These are phyloP conservation scores for Enteromius radiatus DNA, from an alignment of 2,797 vertebrate species.

Conservation along the genomic window DNA sequence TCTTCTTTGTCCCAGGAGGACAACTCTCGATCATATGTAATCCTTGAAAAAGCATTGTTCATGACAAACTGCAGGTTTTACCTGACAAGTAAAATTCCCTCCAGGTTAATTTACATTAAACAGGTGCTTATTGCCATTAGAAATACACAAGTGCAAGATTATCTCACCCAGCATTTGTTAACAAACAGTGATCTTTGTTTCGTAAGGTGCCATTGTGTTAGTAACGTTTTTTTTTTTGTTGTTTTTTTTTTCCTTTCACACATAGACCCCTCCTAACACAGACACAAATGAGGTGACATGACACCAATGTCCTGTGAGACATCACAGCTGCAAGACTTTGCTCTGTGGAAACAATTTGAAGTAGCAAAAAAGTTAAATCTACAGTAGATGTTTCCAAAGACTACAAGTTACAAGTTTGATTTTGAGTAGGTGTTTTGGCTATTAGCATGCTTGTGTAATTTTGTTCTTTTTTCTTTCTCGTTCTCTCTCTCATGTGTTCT, in stretches of 20 bases:
- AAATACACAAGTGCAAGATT: neutral
- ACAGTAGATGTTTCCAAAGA: neutral
- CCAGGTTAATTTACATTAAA: neutral
- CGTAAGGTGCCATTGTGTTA: neutral
- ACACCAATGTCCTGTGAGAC: constrained; percentile 29
- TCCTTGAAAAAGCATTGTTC: neutral
- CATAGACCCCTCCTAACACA: neutral
- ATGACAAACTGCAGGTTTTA: neutral
- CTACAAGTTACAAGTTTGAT: neutral
- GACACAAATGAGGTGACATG: neutral
- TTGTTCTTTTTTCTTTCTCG: too few relatives aligned
- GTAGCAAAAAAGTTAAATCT: neutral
- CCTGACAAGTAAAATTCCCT: neutral
- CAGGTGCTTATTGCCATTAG: neutral
- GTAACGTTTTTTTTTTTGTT: neutral
- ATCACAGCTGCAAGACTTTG: neutral
- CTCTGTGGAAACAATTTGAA: neutral
- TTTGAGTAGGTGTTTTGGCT: neutral
- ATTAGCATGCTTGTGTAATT: neutral
- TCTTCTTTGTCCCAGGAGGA: neutral
- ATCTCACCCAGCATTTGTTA: neutral
- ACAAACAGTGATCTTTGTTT: neutral
- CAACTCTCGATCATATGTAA: neutral
- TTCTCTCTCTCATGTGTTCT: neutral
- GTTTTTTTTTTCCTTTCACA: neutral